Conservation (phyloP, 1,140 invertebrate species). For the Anthonomus grandis region DNA sequence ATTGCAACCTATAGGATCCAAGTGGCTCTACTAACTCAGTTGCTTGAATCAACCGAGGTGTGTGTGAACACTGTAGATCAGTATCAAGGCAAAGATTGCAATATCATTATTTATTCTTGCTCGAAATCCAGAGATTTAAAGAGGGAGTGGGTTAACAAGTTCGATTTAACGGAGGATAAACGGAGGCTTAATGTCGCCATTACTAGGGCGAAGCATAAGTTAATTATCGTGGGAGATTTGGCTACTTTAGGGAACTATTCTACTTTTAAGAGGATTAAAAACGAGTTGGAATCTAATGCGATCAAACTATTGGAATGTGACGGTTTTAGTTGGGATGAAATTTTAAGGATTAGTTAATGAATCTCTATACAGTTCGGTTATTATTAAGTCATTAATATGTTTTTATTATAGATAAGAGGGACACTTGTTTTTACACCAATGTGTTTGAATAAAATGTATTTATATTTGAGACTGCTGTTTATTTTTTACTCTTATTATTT, state of each 20-base stretch:
- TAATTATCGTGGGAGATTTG: slow-evolving; percentile 80
- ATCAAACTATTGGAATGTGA: slow-evolving; percentile 14
- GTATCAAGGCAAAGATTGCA: slow-evolving; percentile 94
- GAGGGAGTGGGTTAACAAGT: slow-evolving; percentile 45
- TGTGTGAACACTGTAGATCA: slow-evolving; percentile 97
- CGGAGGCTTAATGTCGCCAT: slow-evolving; percentile 89
- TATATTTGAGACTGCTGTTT: too few species aligned
- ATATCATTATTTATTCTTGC: slow-evolving; percentile 88
- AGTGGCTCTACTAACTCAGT: slow-evolving; percentile 62
- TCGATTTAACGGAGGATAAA: slow-evolving; percentile 78
- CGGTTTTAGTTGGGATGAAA: slow-evolving; percentile 26
- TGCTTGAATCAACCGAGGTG: slow-evolving; percentile 48
- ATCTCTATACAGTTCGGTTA: too few species aligned
- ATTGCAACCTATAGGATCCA: slow-evolving; percentile 89
- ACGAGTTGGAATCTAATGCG: slow-evolving; percentile 10
- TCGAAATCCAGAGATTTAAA: slow-evolving; percentile 54
- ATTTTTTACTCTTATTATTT: too few species aligned
- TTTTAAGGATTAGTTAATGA: too few species aligned
- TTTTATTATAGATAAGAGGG: too few species aligned
- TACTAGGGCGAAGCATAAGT: slow-evolving; percentile 87
- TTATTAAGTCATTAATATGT: too few species aligned
- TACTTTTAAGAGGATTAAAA: slow-evolving; percentile 67
- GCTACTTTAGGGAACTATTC: slow-evolving; percentile 61
- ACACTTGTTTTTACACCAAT: too few species aligned
- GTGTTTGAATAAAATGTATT: too few species aligned